Base-by-base conservation (phyloP, 2,797 vertebrate genomes). In the Chelidonichthys spinosus region DNA sequence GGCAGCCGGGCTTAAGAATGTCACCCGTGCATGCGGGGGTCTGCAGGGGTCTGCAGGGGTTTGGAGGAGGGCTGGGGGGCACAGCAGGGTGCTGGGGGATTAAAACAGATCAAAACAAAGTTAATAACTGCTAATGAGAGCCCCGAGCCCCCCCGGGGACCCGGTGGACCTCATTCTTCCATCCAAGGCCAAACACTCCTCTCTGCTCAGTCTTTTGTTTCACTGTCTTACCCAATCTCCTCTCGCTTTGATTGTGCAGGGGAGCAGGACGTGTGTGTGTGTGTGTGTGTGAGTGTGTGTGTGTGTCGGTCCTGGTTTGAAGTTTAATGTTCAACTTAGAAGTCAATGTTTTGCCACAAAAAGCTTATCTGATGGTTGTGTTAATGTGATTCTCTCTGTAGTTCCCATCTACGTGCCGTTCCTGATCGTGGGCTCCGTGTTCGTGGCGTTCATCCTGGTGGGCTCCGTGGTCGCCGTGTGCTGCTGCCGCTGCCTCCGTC, bases 351-450 rank as follows among this genome's bases (percentile, higher is more conserved):
- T 56, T 67, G 25, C 43, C 59, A 61, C 14, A 39, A 15, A 15
- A 66, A 65, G 5, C 11, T 1, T 11, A 54, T 47, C 17, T n/a
- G 46, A n/a, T 7, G 14, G 52, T 11, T 33, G 13, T 54, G 7
- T 66, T 50, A 35, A 17, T 47, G 46, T 47, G 17, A 47, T n/a
- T 79, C 32, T 72, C 59, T 91, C 63, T 87, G 55, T 85, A 99
- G 98, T 99, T 82, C 98, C 98, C 79, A 99, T 99, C 92, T 99
- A 99, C 0, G 98, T 99, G 85, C 98, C 98, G 0, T 99, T 99
- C 94, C 95, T 99, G 78, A 99, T 99, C 0, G 98, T 99, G 3
- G 98, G 98, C 77, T 98, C 97, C 0, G 97, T 99, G 52, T 99
- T 99, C 4, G 97, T 99, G 0, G 97, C 97, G 13, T 99, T 99